These are phyloP conservation scores for Phoxinus phoxinus DNA, from an alignment of 2,113 vertebrate species.

Conservation along the genomic window DNA sequence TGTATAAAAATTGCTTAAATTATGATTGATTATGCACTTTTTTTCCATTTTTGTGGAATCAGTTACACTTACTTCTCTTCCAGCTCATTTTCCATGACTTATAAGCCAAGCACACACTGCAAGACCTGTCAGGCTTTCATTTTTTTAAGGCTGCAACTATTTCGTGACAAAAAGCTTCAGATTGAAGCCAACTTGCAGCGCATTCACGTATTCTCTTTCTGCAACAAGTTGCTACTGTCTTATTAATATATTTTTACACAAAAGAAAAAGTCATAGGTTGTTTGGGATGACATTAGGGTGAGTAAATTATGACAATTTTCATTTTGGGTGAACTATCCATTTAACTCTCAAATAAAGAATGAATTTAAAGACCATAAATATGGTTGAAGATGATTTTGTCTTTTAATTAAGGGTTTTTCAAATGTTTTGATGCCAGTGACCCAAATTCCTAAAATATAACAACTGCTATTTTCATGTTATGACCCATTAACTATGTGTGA, in stretches of 20 bases:
- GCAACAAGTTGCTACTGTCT: neutral
- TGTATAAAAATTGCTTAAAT: slow-evolving; percentile 4
- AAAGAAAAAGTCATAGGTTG: neutral
- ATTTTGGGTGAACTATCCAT: neutral
- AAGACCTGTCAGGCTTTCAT: slow-evolving; percentile 1
- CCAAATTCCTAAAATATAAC: neutral
- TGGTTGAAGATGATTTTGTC: neutral
- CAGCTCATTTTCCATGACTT: slow-evolving; percentile 4
- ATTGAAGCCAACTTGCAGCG: neutral
- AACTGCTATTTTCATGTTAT: neutral
- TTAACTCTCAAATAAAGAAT: neutral
- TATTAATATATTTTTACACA: neutral
- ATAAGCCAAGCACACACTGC: slow-evolving; percentile 6
- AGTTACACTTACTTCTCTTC: slow-evolving; percentile 3
- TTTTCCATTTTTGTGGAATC: neutral
- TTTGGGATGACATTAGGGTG: neutral
- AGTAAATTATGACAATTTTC: neutral
- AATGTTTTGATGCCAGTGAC: neutral
- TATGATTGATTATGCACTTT: slow-evolving; percentile 16
- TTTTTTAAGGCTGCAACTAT: slow-evolving; percentile 10
- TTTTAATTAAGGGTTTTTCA: neutral
- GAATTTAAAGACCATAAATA: neutral
- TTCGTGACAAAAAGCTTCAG: neutral
- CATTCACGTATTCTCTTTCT: neutral
- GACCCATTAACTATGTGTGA: neutral